Evolutionary conservation across 2,888 invertebrate genomes (phyloP), one percentile per base, ranked within the genome.

Genomic region (Lymantria dispar): DNA sequence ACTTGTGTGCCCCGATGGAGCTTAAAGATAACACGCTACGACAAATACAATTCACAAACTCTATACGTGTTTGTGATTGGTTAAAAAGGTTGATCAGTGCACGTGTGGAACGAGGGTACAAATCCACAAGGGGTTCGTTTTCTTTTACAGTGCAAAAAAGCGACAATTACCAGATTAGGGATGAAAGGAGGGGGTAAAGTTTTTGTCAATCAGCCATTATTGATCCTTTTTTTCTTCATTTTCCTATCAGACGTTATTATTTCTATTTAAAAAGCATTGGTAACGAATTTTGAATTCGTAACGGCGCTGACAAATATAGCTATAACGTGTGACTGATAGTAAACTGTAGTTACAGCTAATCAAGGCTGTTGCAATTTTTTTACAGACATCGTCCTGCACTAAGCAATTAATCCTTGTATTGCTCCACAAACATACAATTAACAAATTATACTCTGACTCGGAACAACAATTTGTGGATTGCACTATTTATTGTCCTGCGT

Each of bases 151-250:
- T 69, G 80, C 22, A 87, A 85, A 87, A 85, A 76, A 74, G 76
- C 74, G 76, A 87, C 87, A 86, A 88, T 88, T 85, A 85, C 82
- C 75, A 79, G 85, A 89, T 90, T 87, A 89, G 74, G 80, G 79
- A 78, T 80, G 80, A 82, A 83, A 76, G 72, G 75, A 71, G 72
- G 74, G 78, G 74, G 76, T 68, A 67, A 68, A 60, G 55, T 62
- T 74, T 76, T 80, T 80, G 74, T 76, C 71, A 67, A 74, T 75
- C 68, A 67, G 71, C 72, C 65, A 72, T 70, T 71, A 76, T 78
- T 78, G 64, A 72, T 64, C 75, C 79, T 83, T 84, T 78, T 70
- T 73, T 72, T 60, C 62, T 68, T 58, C 61, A 68, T 71, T 78
- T 76, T 63, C 70, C 62, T 60, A 68, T 54, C 70, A 68, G 70